These are phyloP conservation scores for Calephelis nemesis DNA, from an alignment of 1,140 invertebrate genomes.

Conservation along the genomic window DNA sequence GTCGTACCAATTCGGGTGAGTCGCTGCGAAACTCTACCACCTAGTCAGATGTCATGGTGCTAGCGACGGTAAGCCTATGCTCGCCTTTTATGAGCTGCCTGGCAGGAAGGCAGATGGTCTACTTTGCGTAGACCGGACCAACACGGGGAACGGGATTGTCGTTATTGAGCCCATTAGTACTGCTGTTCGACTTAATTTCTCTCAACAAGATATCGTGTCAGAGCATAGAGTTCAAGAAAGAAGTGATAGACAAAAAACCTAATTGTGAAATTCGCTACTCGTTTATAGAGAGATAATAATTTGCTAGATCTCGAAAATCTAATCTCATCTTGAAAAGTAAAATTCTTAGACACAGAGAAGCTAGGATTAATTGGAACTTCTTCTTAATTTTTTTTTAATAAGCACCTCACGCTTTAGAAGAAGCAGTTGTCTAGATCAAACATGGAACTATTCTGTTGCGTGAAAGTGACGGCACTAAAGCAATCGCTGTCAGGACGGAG, in stretches of 20 bases:
- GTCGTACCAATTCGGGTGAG: too few species aligned
- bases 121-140: too few species aligned
- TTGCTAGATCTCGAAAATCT: too few species aligned
- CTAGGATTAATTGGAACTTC: slow-evolving; percentile 17
- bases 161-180: not conserved
- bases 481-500: too few species aligned
- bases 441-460: too few species aligned
- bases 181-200: not conserved
- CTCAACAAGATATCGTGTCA: slow-evolving; percentile 1
- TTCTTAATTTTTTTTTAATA: slow-evolving; percentile 28
- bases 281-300: slow-evolving; percentile 26
- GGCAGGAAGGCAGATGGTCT: too few species aligned
- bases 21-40: too few species aligned
- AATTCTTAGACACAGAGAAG: slow-evolving; percentile 19
- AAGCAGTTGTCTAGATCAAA: slow-evolving; percentile 36
- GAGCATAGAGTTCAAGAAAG: slow-evolving; percentile 22
- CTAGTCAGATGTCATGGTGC: too few species aligned
- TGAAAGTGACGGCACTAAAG: too few species aligned
- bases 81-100: too few species aligned
- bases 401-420: slow-evolving; percentile 31
- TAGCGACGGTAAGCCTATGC: too few species aligned
- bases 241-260: slow-evolving; percentile 28
- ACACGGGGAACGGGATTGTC: too few species aligned
- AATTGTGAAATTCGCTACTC: slow-evolving; percentile 28
- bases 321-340: slow-evolving; percentile 24